Percentiles rank a stretch among this genome's conserved stretches.
Conservation (phyloP, 1,140 invertebrate genomes). For the Muscidifurax raptorellus region DNA sequence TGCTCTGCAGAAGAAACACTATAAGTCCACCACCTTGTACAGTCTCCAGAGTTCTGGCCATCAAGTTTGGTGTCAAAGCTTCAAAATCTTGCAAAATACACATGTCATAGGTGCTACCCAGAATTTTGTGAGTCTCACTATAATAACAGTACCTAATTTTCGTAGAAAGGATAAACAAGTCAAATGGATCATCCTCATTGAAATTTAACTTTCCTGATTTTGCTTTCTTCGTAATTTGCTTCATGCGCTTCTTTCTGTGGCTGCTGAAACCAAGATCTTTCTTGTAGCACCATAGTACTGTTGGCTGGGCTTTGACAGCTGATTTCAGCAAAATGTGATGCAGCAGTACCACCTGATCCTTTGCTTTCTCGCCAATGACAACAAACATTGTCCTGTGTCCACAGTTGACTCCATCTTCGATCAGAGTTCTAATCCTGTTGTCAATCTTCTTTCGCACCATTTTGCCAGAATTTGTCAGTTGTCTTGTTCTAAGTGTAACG, state of each 20-base stretch:
- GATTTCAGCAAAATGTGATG: slow-evolving; percentile 99
- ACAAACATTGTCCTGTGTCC: slow-evolving; percentile 96
- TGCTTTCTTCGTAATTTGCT: slow-evolving; percentile 90
- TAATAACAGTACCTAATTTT: slow-evolving; percentile 99
- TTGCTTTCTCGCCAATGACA: slow-evolving; percentile 95
- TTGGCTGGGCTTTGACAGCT: slow-evolving; percentile 92
- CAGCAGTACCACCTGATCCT: slow-evolving; percentile 96
- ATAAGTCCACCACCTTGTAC: slow-evolving; percentile 98
- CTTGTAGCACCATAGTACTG: slow-evolving; percentile 99
- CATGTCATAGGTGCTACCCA: slow-evolving; percentile 98
- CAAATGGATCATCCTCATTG: slow-evolving; percentile 98
- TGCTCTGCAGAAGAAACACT: slow-evolving; percentile 89
- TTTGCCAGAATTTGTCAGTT: slow-evolving; percentile 62
- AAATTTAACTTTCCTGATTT: slow-evolving; percentile 92
- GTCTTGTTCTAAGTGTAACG: background rate
- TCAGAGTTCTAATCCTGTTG: slow-evolving; percentile 94
- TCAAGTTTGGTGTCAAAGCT: slow-evolving; percentile 97
- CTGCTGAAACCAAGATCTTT: slow-evolving; percentile 96
- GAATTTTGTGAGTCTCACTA: slow-evolving; percentile 97
- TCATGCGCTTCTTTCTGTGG: slow-evolving; percentile 95
- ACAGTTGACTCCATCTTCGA: slow-evolving; percentile 95
- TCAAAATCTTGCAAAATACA: slow-evolving; percentile 99
- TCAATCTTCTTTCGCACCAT: slow-evolving; percentile 97
- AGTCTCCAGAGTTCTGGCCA: slow-evolving; percentile 98
- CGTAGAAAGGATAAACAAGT: slow-evolving; percentile 96